These are phyloP conservation scores for Sardinella longiceps DNA, from an alignment of 2,797 vertebrate genomes.

Conservation along the genomic window DNA sequence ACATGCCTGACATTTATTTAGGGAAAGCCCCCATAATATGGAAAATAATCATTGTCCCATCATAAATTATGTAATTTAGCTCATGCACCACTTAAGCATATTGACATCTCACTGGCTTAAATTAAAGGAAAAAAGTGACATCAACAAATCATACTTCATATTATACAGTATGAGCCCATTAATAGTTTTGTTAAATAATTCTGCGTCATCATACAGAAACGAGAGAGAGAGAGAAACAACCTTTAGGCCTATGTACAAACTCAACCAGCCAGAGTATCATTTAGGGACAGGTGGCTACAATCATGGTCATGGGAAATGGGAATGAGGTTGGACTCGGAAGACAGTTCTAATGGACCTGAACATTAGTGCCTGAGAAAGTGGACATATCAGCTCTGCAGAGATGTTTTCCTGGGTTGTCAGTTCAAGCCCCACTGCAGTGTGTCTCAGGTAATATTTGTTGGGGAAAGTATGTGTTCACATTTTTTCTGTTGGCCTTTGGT, in stretches of 20 bases:
- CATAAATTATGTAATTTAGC: background rate
- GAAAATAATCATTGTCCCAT: too few relatives aligned
- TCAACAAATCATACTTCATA: too few relatives aligned
- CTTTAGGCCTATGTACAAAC: too few relatives aligned
- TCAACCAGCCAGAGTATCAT: too few relatives aligned
- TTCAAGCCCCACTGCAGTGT: background rate
- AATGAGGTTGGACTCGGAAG: too few relatives aligned
- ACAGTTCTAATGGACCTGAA: background rate
- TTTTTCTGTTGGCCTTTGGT: slow-evolving; percentile 5
- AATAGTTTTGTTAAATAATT: too few relatives aligned
- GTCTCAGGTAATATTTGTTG: background rate
- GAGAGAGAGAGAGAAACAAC: too few relatives aligned
- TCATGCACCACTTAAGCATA: too few relatives aligned
- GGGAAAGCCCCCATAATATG: background rate
- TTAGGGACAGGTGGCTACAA: background rate
- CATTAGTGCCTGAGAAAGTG: slow-evolving; percentile 5
- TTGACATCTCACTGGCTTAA: too few relatives aligned
- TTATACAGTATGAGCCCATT: too few relatives aligned
- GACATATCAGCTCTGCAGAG: background rate
- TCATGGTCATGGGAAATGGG: background rate
- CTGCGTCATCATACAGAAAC: too few relatives aligned
- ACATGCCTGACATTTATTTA: background rate
- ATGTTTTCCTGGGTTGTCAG: slow-evolving; percentile 2
- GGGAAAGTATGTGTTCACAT: background rate
- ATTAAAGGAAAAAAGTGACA: too few relatives aligned